phyloP scores from a whole-genome alignment of 2,113 vertebrate genomes.

The Bettongia penicillata region DNA sequence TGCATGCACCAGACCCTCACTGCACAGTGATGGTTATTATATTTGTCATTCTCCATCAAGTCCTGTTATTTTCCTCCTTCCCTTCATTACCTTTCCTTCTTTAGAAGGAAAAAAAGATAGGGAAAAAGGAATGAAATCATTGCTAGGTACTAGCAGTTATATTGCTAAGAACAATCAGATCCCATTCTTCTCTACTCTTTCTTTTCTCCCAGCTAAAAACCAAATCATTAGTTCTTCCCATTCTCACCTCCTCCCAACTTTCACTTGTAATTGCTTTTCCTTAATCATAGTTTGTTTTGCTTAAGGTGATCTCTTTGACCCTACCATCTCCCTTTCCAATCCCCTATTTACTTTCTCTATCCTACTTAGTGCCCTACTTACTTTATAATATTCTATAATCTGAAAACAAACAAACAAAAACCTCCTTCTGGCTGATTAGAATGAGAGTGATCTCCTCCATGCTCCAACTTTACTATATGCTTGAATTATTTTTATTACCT shows the following conservation, averaged over 20 bases:
- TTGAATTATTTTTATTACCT: neutral
- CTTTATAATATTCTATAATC: too few relatives aligned
- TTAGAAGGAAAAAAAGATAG: neutral
- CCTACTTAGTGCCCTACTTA: neutral
- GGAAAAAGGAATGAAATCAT: neutral
- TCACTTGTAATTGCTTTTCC: neutral
- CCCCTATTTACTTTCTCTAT: neutral
- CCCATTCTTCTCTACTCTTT: too few relatives aligned
- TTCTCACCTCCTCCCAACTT: too few relatives aligned
- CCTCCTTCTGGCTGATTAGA: too few relatives aligned
- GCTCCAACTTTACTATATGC: neutral
- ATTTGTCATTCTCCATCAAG: neutral
- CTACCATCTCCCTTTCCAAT: neutral
- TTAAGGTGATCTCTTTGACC: neutral
- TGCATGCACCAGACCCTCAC: neutral
- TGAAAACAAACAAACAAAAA: too few relatives aligned
- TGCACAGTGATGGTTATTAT: neutral
- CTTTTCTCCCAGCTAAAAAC: too few relatives aligned
- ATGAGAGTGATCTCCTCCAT: too few relatives aligned
- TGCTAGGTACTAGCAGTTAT: too few relatives aligned
- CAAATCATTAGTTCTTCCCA: too few relatives aligned
- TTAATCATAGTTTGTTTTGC: neutral
- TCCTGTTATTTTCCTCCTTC: neutral
- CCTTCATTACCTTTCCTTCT: neutral
- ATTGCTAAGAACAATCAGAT: neutral